Conservation (phyloP, 2,888 invertebrate genomes). For the Ceratothoa steindachneri region DNA sequence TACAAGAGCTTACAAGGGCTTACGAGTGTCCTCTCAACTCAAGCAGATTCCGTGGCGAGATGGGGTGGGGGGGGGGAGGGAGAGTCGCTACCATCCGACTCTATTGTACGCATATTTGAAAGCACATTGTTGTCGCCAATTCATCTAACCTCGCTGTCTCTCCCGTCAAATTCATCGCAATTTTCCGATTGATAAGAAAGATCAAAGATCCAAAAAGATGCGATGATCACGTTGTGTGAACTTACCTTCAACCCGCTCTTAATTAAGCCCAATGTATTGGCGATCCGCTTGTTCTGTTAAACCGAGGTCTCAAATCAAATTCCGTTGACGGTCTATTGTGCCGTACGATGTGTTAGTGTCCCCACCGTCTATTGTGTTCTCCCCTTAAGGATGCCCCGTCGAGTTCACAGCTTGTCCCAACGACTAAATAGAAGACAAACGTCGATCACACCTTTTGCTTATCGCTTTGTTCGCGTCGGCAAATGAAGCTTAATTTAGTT, state of each 20-base stretch:
- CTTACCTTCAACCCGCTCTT: no score
- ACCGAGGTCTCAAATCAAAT: background rate
- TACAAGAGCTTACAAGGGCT: slow-evolving; percentile 6
- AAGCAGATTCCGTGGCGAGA: background rate
- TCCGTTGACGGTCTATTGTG: slow-evolving; percentile 3
- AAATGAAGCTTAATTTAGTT: background rate
- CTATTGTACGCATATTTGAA: background rate
- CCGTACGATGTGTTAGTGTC: background rate
- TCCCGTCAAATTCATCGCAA: background rate
- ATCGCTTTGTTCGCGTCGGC: no score
- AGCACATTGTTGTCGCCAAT: background rate
- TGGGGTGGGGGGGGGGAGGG: no score
- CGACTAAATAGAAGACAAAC: background rate
- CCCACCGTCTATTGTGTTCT: slow-evolving; percentile 4
- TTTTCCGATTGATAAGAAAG: background rate
- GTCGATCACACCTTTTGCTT: background rate
- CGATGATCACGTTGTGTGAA: background rate
- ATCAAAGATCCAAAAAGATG: background rate
- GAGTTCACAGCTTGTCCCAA: background rate
- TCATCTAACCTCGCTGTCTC: background rate
- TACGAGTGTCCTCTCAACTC: background rate
- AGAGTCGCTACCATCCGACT: background rate
- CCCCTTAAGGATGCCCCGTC: background rate
- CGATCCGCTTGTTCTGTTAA: background rate
- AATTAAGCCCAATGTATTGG: no score